Evolutionary conservation across 2,113 vertebrate species (phyloP), one percentile per base, ranked within the genome.

Genomic region (Nycticebus coucang): DNA sequence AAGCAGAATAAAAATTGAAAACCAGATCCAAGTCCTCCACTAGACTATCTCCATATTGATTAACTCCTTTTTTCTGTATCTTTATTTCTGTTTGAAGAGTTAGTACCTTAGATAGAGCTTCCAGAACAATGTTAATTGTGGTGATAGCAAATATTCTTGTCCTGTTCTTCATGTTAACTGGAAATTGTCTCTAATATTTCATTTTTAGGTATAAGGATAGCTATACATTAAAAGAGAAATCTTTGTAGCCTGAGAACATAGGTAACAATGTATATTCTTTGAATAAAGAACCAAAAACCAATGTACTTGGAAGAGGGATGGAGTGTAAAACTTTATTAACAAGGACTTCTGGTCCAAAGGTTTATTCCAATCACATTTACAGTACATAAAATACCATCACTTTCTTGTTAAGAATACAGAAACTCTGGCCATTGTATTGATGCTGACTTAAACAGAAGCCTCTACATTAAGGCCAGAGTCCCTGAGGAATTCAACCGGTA

Each of bases 261-360:
- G 26, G 17, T 57, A 81, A 89, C 17, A 88, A 66, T 35, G 24
- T 69, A 12, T 8, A 64, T 60, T 81, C 66, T 60, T 71, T 50
- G 30, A 91, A 81, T 55, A 57, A 83, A 66, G 50, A 91, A 50
- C 9, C 72, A 81, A 64, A 86, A 74, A 41, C 74, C 74, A 91
- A 35, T 53, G 45, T 87, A 33, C 30, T 80, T 81, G 71, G 72
- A 90, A 95, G 41, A 95, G 59, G 57, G 78, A 92, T 19, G 60
- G 62, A 84, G 92, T 64, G 78, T 28, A n/a, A 89, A 83, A 87
- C 64, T 90, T 82, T 89, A 91, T 55, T 93, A 68, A 64, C 92
- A 93, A 10, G n/a, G 57, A 88, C 15, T 62, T 93, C 59, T 53
- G 80, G 68, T 37, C 30, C 50, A 85, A 86, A 96, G 62, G 26